Evolutionary conservation across 2,797 vertebrate species (phyloP).

Genomic region (Halcyon chelicuti): DNA sequence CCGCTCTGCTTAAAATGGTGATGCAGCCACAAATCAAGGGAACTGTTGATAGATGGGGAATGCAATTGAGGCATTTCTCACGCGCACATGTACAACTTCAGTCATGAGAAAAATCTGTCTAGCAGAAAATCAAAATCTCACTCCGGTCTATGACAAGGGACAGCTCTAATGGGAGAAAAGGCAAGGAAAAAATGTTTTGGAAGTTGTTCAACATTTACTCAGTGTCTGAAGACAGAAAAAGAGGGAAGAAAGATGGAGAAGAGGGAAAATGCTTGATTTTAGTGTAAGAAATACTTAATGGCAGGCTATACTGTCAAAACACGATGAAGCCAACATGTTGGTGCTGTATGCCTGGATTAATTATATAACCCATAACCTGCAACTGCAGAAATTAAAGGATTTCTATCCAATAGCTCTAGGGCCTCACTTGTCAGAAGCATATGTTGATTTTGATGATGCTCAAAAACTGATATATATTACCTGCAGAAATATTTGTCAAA

Average conservation of each 20-base stretch:
- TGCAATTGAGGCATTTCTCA: conserved; percentile 21
- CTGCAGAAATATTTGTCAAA: not conserved
- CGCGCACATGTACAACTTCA: not conserved
- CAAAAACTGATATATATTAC: not conserved
- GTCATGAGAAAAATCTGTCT: conserved; percentile 42
- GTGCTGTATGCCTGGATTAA: not conserved
- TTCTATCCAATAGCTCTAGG: conserved; percentile 15
- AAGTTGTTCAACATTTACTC: not conserved
- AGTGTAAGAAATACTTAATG: not conserved
- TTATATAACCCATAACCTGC: not conserved
- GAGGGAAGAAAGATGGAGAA: not conserved
- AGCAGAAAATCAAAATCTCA: conserved; percentile 2
- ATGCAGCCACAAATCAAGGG: not conserved
- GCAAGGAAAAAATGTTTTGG: not conserved
- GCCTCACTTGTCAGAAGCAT: conserved; percentile 34
- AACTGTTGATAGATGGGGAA: conserved; percentile 50
- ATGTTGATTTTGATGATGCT: not conserved
- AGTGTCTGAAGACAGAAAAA: not conserved
- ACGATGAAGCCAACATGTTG: not conserved
- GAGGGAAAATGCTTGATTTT: not conserved
- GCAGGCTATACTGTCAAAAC: not conserved
- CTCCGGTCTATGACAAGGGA: not conserved
- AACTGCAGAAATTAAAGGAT: not conserved
- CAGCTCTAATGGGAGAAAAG: not conserved
- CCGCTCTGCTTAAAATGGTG: conserved; percentile 11